These are phyloP conservation scores for Mastigias papua DNA, from an alignment of 30 jellyfish, hydroid and myxozoan species.

Conservation along the genomic window DNA sequence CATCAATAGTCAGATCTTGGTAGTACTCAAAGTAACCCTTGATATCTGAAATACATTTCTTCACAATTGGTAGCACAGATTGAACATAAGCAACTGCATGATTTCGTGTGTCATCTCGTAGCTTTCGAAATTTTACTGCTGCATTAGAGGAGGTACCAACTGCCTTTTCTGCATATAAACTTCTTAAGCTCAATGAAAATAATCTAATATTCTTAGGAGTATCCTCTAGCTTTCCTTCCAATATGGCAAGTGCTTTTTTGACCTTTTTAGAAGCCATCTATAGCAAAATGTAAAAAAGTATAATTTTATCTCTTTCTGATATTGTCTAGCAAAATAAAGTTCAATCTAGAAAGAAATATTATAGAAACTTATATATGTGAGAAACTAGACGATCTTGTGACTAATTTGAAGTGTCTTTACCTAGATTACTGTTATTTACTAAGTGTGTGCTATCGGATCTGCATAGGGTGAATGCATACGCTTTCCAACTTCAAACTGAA, in stretches of 20 bases:
- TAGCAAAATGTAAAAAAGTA: not conserved
- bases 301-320: not conserved
- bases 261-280: not conserved
- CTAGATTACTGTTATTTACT: too few species aligned
- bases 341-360: too few species aligned
- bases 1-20: conserved; percentile 32
- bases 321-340: too few species aligned
- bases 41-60: conserved; percentile 29
- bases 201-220: conserved; percentile 20
- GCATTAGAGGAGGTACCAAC: conserved; percentile 14
- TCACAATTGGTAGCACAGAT: conserved; percentile 46
- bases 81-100: conserved; percentile 55
- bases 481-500: too few species aligned
- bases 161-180: conserved; percentile 34
- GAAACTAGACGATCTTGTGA: too few species aligned
- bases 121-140: conserved; percentile 12
- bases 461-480: too few species aligned
- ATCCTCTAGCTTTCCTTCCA: not conserved
- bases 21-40: conserved; percentile 40
- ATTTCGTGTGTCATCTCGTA: conserved; percentile 50
- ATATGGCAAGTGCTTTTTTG: not conserved
- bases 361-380: too few species aligned
- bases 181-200: conserved; percentile 43
- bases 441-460: too few species aligned
- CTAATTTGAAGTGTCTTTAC: too few species aligned